Evolutionary conservation across 2,888 invertebrate species (phyloP), one percentile per base, ranked within the genome.

Genomic region (Megamerina dolium): DNA sequence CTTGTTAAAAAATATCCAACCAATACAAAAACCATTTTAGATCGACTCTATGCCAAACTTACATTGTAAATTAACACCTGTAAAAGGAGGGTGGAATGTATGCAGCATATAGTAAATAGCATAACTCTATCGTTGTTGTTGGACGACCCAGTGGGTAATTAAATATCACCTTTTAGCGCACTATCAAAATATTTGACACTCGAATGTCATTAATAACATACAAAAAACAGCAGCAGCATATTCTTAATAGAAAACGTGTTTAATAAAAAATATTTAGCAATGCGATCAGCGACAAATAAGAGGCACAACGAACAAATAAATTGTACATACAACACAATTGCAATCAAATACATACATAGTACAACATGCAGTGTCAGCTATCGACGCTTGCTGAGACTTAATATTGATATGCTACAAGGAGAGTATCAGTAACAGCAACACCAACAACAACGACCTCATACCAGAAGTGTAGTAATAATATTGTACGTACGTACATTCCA

Each of bases 351-450:
- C n/a, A n/a, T n/a, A n/a, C n/a, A n/a, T 35, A 30, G 36, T 41
- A 34, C 50, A 47, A 49, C 53, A 56, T 50, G 54, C 63, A 58
- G 64, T 55, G 61, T 55, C 56, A 59, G 55, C 63, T 58, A 63
- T 63, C 61, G 63, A 50, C 60, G 61, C 59, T 55, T 53, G 53
- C 54, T 56, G 54, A 43, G 56, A 42, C 45, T 17, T 20, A 48
- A 54, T 54, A 56, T 54, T 55, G 50, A 58, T 55, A 53, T 53
- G 55, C 53, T 51, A 52, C 46, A 46, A 48, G 50, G 48, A 52
- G 23, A 6, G 23, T 10, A 23, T 6, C 10, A 23, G 23, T 43
- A 46, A 46, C 45, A 39, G 23, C 37, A 34, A 32, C 43, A 35
- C 29, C 37, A 41, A 41, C 48, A 45, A 41, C 38, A 46, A 37